Conservation (phyloP, 2,888 invertebrate species). For the Amphipyra berbera region DNA sequence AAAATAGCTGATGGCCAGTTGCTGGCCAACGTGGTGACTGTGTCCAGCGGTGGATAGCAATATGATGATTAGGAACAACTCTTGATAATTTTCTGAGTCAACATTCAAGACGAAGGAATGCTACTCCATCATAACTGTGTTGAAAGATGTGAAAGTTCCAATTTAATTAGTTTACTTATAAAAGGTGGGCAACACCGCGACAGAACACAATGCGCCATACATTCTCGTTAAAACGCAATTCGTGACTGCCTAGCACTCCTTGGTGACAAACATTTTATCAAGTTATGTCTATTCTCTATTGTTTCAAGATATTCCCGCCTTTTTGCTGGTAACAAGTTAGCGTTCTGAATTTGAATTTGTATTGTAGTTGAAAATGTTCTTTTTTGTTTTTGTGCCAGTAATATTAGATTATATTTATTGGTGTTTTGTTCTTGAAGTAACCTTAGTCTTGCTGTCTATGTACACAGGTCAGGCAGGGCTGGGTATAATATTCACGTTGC, state of each 20-base stretch:
- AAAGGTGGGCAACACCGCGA: slow-evolving; percentile 16
- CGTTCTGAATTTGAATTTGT: slow-evolving; percentile 23
- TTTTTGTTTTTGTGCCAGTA: slow-evolving; percentile 23
- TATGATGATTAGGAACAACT: too few species aligned
- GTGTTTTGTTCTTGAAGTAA: slow-evolving; percentile 18
- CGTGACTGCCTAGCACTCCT: slow-evolving; percentile 44
- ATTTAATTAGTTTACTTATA: not conserved
- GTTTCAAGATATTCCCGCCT: slow-evolving; percentile 24
- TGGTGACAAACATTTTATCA: slow-evolving; percentile 56
- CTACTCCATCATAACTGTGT: too few species aligned
- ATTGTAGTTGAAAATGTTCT: slow-evolving; percentile 6
- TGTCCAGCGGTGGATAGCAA: too few species aligned
- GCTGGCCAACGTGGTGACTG: too few species aligned
- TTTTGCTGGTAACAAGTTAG: slow-evolving; percentile 9
- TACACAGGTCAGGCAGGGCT: too few species aligned
- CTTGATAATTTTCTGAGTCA: too few species aligned
- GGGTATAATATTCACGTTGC: too few species aligned
- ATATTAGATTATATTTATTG: slow-evolving; percentile 11
- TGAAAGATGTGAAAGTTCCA: not conserved
- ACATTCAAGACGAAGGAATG: too few species aligned
- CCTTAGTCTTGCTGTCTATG: slow-evolving; percentile 3
- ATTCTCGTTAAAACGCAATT: slow-evolving; percentile 62
- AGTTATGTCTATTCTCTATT: slow-evolving; percentile 53
- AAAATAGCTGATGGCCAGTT: too few species aligned
- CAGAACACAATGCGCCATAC: slow-evolving; percentile 20